Conservation (phyloP, 2,888 invertebrate species). For the Pristionchus arcanus region DNA sequence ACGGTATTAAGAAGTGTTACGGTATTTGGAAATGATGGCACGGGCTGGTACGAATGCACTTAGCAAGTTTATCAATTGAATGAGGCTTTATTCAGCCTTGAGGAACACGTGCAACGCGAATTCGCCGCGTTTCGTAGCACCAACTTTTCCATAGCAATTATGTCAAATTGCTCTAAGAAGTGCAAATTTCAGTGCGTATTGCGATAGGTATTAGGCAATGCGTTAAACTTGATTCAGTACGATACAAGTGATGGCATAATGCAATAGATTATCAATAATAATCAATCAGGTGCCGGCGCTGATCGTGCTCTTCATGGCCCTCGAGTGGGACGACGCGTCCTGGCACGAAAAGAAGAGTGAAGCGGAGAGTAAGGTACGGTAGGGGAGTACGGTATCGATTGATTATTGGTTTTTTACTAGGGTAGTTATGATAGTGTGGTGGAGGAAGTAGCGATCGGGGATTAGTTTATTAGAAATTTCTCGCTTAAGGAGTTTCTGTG, state of each 20-base stretch:
- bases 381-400: neutral
- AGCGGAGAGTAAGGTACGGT: constrained; percentile 84
- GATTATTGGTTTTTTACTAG: no score
- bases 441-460: no score
- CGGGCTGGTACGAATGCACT: neutral
- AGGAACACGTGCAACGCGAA: neutral
- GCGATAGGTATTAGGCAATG: no score
- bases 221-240: no score
- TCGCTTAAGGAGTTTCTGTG: no score
- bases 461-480: no score
- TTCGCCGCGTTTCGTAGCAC: no score
- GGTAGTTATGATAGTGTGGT: neutral
- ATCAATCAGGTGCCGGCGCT: constrained; percentile 86
- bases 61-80: neutral
- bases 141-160: neutral
- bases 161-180: neutral
- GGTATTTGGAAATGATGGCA: neutral
- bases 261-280: constrained; percentile 83
- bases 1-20: neutral
- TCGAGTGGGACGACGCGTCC: constrained; percentile 95
- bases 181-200: neutral
- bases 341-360: constrained; percentile 96
- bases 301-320: constrained; percentile 92
- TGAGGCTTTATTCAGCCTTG: no score
- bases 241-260: constrained; percentile 85